These are phyloP conservation scores for Hyles vespertilio DNA, from an alignment of 1,140 invertebrate genomes.

Conservation along the genomic window DNA sequence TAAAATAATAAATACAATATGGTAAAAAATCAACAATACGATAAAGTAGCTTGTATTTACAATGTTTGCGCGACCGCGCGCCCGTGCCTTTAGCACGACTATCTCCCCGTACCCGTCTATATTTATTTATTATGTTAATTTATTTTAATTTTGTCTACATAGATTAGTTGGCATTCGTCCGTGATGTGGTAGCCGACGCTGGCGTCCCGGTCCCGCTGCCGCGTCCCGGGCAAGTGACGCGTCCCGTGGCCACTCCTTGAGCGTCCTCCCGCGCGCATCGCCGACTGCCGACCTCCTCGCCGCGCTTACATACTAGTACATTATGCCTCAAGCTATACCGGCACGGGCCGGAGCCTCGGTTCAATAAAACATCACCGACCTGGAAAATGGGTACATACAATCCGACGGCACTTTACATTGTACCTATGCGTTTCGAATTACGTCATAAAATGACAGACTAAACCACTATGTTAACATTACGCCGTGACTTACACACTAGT, in stretches of 20 bases:
- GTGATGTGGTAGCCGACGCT: constrained; percentile 11
- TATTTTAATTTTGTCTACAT: constrained; percentile 30
- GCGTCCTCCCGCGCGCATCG: too few relatives aligned
- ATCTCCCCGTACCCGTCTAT: constrained; percentile 56
- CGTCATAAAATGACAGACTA: constrained; percentile 72
- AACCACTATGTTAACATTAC: constrained; percentile 65
- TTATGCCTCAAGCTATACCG: too few relatives aligned
- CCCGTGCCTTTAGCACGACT: constrained; percentile 35
- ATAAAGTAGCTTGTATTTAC: constrained; percentile 60
- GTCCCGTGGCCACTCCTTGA: too few relatives aligned
- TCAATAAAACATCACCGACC: constrained; percentile 16
- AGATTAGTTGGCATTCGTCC: constrained; percentile 47
- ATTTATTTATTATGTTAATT: constrained; percentile 19
- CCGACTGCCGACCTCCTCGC: too few relatives aligned
- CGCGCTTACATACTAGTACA: too few relatives aligned
- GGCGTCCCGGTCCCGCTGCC: too few relatives aligned
- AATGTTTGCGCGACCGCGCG: constrained; percentile 39
- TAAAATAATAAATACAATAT: constrained; percentile 63
- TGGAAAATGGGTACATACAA: constrained; percentile 64
- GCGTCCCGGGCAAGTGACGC: too few relatives aligned
- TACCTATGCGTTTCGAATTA: constrained; percentile 63
- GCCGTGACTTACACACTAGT: constrained; percentile 65
- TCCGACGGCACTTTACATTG: constrained; percentile 60
- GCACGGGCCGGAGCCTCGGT: not conserved
- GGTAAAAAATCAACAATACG: constrained; percentile 57